Evolutionary conservation across 2,888 invertebrate genomes (phyloP), one percentile per base, ranked within the genome.

Genomic region (Napeogenes inachia): DNA sequence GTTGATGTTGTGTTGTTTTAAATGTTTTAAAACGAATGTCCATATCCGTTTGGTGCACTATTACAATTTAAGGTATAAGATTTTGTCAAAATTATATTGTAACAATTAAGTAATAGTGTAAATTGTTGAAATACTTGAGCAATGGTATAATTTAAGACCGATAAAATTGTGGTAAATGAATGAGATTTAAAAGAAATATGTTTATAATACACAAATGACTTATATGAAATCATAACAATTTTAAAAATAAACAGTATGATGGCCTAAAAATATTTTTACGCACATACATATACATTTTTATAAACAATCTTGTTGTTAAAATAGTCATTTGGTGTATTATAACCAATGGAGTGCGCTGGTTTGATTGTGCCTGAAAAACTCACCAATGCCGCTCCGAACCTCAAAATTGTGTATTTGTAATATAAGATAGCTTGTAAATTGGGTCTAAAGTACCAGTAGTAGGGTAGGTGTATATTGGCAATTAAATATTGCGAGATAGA

Each of bases 361-460:
- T 87, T 89, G 89, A 84, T 81, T 82, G 89, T 89, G 89, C 90
- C 89, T 89, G 89, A 85, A 84, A 85, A 85, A 85, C 78, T 85
- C 85, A 86, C 84, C 82, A 87, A 87, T 85, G 87, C 90, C 89
- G 89, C 89, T 89, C 88, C 86, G 87, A 86, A 89, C 89, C 89
- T 89, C 89, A 88, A 88, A 88, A 86, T 88, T 86, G 80, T 88
- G 84, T 87, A 87, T 81, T 79, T 74, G 77, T 81, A 78, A 75
- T 66, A 64, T 76, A 75, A 78, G 72, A 85, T 84, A 80, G 79
- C 82, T 81, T 81, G 81, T 80, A 79, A 80, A 76, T 80, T 74
- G 78, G 79, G 81, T 85, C 78, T 76, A 79, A 81, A 73, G 75
- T 86, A 85, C 76, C 81, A 73, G 76, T 86, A 83, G 79, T 79